Evolutionary conservation across 1,140 invertebrate species (phyloP).

Genomic region (Lasioglossum albipes): DNA sequence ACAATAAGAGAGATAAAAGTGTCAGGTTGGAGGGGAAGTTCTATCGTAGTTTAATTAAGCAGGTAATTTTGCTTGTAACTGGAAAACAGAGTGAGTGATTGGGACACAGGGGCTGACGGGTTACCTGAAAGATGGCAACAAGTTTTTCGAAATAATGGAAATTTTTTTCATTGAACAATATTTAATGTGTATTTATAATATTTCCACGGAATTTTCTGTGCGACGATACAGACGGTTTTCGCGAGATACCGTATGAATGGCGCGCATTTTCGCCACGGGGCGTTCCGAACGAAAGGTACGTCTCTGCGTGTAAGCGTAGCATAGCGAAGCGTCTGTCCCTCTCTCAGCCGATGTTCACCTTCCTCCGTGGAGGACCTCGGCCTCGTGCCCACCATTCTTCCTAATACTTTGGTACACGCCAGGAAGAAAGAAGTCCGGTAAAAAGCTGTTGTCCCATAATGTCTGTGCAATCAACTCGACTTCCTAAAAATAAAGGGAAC

Average conservation of each 20-base stretch:
- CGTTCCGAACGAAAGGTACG: conserved; percentile 18
- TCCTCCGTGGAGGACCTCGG: conserved; percentile 60
- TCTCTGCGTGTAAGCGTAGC: conserved; percentile 61
- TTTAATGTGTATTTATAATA: too few relatives aligned
- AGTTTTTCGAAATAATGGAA: too few relatives aligned
- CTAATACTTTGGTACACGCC: conserved; percentile 66
- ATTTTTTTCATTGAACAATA: too few relatives aligned
- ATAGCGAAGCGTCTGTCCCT: conserved; percentile 66
- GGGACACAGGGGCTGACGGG: too few relatives aligned
- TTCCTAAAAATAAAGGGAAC: conserved; percentile 44
- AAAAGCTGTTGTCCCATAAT: conserved; percentile 42
- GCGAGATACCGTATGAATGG: not conserved
- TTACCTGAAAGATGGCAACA: too few relatives aligned
- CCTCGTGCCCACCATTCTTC: conserved; percentile 69
- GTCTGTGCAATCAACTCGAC: conserved; percentile 33
- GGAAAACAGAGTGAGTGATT: too few relatives aligned
- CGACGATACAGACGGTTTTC: too few relatives aligned
- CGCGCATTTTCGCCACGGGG: not conserved
- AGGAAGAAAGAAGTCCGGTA: conserved; percentile 41
- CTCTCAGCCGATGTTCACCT: conserved; percentile 56
- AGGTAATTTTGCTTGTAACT: too few relatives aligned
- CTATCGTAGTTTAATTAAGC: too few relatives aligned
- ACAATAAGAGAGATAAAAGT: too few relatives aligned
- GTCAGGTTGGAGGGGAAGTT: too few relatives aligned
- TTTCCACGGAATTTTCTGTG: too few relatives aligned